A percentile compares a stretch with the other conserved stretches of the same genome.
Evolutionary conservation across 2,888 invertebrate genomes (phyloP).

Genomic region (Nebria salina): DNA sequence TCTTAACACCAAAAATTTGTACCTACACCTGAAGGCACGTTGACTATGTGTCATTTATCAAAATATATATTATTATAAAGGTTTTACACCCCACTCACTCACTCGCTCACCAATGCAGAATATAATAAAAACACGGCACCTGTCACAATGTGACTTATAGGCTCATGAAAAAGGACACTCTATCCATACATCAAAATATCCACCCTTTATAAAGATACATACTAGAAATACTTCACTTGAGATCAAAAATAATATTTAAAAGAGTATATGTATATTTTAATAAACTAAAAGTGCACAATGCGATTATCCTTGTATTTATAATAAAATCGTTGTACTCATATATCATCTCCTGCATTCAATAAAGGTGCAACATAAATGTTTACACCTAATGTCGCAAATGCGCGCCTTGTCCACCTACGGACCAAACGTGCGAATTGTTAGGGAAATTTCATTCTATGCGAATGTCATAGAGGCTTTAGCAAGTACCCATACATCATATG

Average conservation of each 20-base stretch:
- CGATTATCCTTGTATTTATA: constrained; percentile 26
- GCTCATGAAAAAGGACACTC: neutral
- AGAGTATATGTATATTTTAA: neutral
- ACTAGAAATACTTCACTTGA: neutral
- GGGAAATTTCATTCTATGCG: neutral
- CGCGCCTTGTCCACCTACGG: constrained; percentile 4
- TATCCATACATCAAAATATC: neutral
- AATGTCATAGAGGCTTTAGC: neutral
- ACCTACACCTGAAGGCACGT: neutral
- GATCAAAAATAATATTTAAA: neutral
- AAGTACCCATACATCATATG: neutral
- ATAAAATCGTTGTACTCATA: neutral
- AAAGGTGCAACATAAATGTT: neutral
- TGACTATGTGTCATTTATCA: neutral
- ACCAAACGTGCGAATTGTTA: constrained; percentile 17
- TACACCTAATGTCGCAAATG: constrained; percentile 2
- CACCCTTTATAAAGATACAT: neutral
- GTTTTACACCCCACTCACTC: neutral
- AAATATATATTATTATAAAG: neutral
- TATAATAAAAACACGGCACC: neutral
- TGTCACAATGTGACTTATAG: neutral
- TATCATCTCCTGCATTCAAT: neutral
- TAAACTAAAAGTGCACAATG: constrained; percentile 6
- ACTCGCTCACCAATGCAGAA: neutral
- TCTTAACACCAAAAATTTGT: neutral